Evolutionary conservation across 1,140 invertebrate genomes (phyloP).

Genomic region (Dolichoris vasculosae): DNA sequence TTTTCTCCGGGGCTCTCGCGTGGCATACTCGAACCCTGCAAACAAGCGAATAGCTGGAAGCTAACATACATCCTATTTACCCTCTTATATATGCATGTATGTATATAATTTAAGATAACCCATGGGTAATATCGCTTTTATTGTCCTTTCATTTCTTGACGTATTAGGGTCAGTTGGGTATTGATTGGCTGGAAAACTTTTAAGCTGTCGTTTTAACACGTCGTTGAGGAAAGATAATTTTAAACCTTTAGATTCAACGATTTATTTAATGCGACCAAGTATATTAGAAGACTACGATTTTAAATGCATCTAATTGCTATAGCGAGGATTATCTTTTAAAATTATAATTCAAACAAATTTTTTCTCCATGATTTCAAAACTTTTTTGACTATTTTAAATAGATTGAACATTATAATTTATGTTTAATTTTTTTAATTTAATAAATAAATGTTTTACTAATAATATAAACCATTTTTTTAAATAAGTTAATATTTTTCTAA

Average conservation of each 20-base stretch:
- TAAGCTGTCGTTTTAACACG: no score
- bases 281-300: not conserved
- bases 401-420: no score
- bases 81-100: not conserved
- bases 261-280: not conserved
- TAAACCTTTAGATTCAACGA: not conserved
- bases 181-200: no score
- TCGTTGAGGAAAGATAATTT: not conserved
- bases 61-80: not conserved
- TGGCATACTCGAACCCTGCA: not conserved
- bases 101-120: not conserved
- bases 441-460: no score
- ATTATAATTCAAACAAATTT: no score
- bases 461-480: no score
- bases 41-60: constrained; percentile 11
- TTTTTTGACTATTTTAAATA: no score
- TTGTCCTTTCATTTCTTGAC: not conserved
- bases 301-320: not conserved
- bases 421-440: no score
- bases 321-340: not conserved
- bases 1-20: constrained; percentile 52
- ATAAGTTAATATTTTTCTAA: no score
- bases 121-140: not conserved
- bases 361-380: no score
- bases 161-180: no score